Conservation (phyloP, 2,888 invertebrate species). For the Plagiodera versicolora region DNA sequence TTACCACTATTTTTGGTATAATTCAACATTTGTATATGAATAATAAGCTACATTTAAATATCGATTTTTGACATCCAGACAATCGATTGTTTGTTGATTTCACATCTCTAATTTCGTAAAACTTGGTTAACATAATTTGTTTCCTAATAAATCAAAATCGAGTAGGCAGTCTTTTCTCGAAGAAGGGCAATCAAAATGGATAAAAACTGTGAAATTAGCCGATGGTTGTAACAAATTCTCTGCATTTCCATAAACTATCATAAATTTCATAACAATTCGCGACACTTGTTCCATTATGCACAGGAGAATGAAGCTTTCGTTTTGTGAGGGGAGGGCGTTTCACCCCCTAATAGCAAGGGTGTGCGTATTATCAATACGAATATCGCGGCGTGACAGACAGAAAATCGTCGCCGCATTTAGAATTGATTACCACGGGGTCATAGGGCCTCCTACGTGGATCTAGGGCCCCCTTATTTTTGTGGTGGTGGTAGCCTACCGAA, state of each 20-base stretch:
- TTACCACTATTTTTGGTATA: too few relatives aligned
- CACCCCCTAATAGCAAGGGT: not conserved
- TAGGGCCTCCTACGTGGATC: conserved; percentile 37
- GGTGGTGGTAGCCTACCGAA: conserved; percentile 25
- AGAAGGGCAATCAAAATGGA: too few relatives aligned
- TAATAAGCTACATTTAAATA: too few relatives aligned
- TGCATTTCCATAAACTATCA: not conserved
- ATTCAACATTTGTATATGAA: too few relatives aligned
- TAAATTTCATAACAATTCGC: not conserved
- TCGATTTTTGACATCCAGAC: too few relatives aligned
- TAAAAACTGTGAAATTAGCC: too few relatives aligned
- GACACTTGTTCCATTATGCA: not conserved
- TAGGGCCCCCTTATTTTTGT: conserved; percentile 16
- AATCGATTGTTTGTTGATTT: too few relatives aligned
- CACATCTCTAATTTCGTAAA: too few relatives aligned
- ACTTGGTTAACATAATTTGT: too few relatives aligned
- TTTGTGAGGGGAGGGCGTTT: not conserved
- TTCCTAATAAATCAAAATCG: too few relatives aligned
- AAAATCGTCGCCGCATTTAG: conserved; percentile 39
- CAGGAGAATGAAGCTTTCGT: not conserved
- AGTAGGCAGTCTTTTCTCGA: too few relatives aligned
- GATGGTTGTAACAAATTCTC: not conserved
- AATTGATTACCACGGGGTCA: conserved; percentile 56
- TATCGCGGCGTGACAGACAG: conserved; percentile 25
- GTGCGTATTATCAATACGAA: conserved; percentile 21